Base-by-base conservation (phyloP, 2,113 vertebrate species). In the Labeo rohita region DNA sequence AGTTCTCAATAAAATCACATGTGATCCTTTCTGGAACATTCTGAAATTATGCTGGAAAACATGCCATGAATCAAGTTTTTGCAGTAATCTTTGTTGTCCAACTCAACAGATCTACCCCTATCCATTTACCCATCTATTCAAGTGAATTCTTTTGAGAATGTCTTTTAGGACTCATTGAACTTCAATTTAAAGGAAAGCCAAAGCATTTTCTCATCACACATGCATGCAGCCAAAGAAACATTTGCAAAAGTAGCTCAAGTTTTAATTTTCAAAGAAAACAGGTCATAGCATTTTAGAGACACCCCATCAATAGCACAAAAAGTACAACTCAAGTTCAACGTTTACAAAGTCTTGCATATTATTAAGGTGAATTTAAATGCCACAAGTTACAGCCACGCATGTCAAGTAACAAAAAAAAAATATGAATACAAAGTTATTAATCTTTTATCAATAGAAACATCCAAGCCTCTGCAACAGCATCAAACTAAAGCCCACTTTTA, bases 401-500 rank as follows among this genome's bases (percentile, higher is more conserved):
- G 9, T 65, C 23, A 68, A 18, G 28, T n/a, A 36, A 68, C 39
- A 82, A 43, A 23, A 23, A 21, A 36, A 74, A 10, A 0, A 59
- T 28, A 80, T n/a, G 18, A 79, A 66, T 18, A 74, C n/a, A 54
- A 54, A 47, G 36, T 28, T 28, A 61, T 12, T 8, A 52, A 50
- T 59, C 52, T 77, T 70, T 23, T 39, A 45, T 1, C 49, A 47
- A 63, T 80, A 28, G 15, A 63, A 80, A 79, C 36, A 21, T 59
- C 18, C 2, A 18, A 15, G 54, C 52, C 16, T 61, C 77, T 36
- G 2, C n/a, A 54, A 79, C 56, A 66, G 21, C 16, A 8, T 45
- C 47, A 47, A 43, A 52, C 56, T 43, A 45, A 43, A n/a, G 68
- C 5, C 6, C 39, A 34, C 72, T 3, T 54, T 96, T 92, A 97